Evolutionary conservation across 2,888 invertebrate genomes (phyloP).

Genomic region (Norana najaformis): DNA sequence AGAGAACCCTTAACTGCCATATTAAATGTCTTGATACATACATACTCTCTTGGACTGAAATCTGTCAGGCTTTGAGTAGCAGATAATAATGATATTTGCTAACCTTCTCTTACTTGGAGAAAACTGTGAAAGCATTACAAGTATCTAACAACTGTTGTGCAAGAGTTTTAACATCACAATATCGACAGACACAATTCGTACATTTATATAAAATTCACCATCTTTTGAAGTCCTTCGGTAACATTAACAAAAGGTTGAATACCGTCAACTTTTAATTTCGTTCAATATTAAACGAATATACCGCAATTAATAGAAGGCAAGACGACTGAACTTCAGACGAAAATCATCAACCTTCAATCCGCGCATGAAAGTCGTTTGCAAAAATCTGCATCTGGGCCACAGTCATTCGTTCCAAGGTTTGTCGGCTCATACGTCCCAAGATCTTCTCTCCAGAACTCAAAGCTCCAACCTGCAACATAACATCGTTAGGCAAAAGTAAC

Average conservation of each 20-base stretch:
- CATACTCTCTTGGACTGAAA: too few relatives aligned
- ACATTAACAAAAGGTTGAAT: background rate
- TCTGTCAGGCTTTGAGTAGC: too few relatives aligned
- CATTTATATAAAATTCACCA: background rate
- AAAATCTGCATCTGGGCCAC: slow-evolving; percentile 90
- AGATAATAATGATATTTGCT: too few relatives aligned
- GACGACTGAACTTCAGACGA: background rate
- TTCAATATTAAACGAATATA: background rate
- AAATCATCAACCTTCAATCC: slow-evolving; percentile 76
- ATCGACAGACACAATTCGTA: background rate
- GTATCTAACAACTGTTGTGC: background rate
- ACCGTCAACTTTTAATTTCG: background rate
- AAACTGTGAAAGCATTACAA: too few relatives aligned
- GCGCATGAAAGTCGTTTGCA: slow-evolving; percentile 89
- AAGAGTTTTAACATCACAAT: background rate
- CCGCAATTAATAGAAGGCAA: background rate
- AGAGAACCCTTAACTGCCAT: too few relatives aligned
- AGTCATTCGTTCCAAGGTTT: slow-evolving; percentile 87
- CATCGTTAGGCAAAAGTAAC: too few relatives aligned
- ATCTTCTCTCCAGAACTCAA: slow-evolving; percentile 72
- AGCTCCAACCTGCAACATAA: slow-evolving; percentile 71
- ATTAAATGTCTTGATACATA: too few relatives aligned
- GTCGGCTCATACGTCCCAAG: slow-evolving; percentile 78
- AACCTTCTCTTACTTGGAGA: too few relatives aligned
- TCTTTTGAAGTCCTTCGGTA: background rate